Evolutionary conservation across 2,888 invertebrate genomes (phyloP), one percentile per base, ranked within the genome.

Genomic region (Dicycla oo): DNA sequence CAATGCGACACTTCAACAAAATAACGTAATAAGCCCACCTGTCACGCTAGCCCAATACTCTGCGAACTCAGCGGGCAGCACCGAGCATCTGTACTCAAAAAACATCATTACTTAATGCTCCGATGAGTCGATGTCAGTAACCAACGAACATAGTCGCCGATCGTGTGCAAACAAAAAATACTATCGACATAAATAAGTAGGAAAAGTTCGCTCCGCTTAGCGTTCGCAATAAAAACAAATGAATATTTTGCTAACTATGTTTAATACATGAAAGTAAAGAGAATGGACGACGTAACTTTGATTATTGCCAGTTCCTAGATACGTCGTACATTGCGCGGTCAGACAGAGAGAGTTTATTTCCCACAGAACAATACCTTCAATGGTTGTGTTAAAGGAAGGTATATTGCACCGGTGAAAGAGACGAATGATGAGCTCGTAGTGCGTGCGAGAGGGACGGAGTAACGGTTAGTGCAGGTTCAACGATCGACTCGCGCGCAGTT

Each of bases 401-500:
- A 90, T 89, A 91, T 89, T 89, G 91, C 88, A 88, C 87, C 82
- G 77, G 83, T 81, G 91, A 93, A 73, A 80, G 91, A 91, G 93
- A 93, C 73, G 83, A 75, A 73, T 77, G 76, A 83, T 70, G 75
- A 73, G 73, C 65, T 61, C 65, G 69, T 54, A 23, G 54, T 63
- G 88, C 43, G 93, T 81, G 90, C 75, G 91, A 95, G 89, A 81
- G 90, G 88, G 94, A 95, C 75, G 81, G 84, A 78, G 66, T 89
- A 90, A 91, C 91, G 89, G 93, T 93, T 92, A 92, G 93, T 92
- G 88, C 90, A 94, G 94, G 95, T 95, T 95, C 95, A 95, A 95
- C 92, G 95, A 91, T 94, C 95, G 94, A 91, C 93, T 94, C 94
- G 89, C 87, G 94, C 94, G 94, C 94, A 94, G 95, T 95, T 95